phyloP scores from a whole-genome alignment of 2,113 vertebrate species.

The Actinemys pallida region DNA sequence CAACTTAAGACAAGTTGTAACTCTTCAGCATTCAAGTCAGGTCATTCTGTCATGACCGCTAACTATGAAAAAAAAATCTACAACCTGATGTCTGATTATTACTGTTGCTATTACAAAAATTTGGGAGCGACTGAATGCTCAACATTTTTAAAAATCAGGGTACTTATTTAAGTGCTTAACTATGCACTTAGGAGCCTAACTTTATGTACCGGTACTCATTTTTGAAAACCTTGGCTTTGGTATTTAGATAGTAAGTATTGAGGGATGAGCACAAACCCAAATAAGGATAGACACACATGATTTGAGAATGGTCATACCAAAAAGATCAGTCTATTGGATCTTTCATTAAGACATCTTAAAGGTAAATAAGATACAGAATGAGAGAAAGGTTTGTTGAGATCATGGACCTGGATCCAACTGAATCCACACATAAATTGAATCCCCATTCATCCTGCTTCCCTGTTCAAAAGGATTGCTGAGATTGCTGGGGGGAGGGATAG shows the following conservation, averaged over 20 bases:
- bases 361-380: not conserved
- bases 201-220: not conserved
- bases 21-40: not conserved
- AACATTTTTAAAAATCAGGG: not conserved
- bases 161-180: not conserved
- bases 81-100: not conserved
- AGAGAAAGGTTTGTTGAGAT: not conserved
- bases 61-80: not conserved
- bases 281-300: not conserved
- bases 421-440: not conserved
- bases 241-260: not conserved
- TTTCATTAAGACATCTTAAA: not conserved
- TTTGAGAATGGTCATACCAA: not conserved
- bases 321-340: not conserved
- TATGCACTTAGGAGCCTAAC: not conserved
- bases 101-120: not conserved
- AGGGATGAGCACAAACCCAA: not conserved
- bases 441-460: not conserved
- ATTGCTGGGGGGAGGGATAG: too few species aligned
- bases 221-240: accelerated
- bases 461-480: not conserved
- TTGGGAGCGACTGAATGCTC: not conserved
- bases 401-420: not conserved
- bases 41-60: not conserved
- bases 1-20: not conserved